These are phyloP conservation scores for Acipenser oxyrinchus DNA, from an alignment of 2,797 vertebrate species.

Conservation along the genomic window DNA sequence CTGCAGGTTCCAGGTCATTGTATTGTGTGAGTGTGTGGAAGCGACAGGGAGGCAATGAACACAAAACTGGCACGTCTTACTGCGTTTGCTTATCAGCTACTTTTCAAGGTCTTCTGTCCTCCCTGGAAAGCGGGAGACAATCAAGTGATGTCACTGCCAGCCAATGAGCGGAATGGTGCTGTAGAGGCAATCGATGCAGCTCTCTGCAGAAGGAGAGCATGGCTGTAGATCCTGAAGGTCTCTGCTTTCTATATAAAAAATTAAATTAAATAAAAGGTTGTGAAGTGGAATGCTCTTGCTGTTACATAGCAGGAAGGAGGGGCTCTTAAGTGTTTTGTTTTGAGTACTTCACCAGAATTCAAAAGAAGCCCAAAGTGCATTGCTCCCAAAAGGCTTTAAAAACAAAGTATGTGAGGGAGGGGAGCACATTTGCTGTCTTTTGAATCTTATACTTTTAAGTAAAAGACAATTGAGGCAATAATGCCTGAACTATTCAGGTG, in stretches of 20 bases:
- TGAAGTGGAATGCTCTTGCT: too few species aligned
- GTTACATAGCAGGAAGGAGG: neutral
- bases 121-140: conserved; percentile 9
- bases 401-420: too few species aligned
- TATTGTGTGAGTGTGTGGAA: too few species aligned
- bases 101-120: conserved; percentile 13
- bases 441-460: too few species aligned
- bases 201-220: neutral
- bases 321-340: neutral
- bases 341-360: conserved; percentile 6
- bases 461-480: too few species aligned
- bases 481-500: too few species aligned
- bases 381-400: too few species aligned
- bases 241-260: too few species aligned
- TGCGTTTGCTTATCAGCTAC: conserved; percentile 12
- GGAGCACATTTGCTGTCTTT: too few species aligned
- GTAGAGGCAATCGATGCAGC: neutral
- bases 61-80: neutral
- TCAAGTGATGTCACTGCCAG: conserved; percentile 10
- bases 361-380: conserved; percentile 18
- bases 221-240: fast-evolving
- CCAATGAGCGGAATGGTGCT: neutral
- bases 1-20: too few species aligned
- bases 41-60: neutral
- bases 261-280: too few species aligned